Percentiles rank a stretch among this genome's conserved stretches.
phyloP scores from a whole-genome alignment of 1,140 invertebrate species.

The Mactra quadrangularis region DNA sequence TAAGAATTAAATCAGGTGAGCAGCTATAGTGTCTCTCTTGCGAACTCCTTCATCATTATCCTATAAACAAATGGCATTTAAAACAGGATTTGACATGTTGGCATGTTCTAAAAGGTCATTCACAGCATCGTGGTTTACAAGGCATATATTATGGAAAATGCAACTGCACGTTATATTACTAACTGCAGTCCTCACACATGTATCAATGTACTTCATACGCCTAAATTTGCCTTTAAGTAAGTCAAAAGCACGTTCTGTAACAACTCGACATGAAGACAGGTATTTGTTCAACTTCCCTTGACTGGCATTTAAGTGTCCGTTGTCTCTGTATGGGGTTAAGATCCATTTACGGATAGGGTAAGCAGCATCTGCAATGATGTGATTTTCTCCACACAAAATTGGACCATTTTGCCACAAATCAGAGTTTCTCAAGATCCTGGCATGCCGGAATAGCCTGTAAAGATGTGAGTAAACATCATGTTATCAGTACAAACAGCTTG shows the following conservation, averaged over 20 bases:
- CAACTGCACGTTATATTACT: no score
- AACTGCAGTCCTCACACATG: no score
- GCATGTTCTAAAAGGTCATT: no score
- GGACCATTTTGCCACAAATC: slow-evolving; percentile 6
- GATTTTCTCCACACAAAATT: slow-evolving; percentile 4
- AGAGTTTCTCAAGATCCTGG: slow-evolving; percentile 69
- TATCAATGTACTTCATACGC: no score
- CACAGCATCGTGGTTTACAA: no score
- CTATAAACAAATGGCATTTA: no score
- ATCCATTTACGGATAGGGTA: slow-evolving; percentile 77
- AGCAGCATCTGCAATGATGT: slow-evolving; percentile 80
- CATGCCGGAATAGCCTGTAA: slow-evolving; percentile 74
- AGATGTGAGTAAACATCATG: slow-evolving; percentile 68
- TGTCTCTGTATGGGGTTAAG: slow-evolving; percentile 77
- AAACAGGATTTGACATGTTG: no score
- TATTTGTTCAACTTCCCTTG: slow-evolving; percentile 23
- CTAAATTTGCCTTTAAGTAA: no score
- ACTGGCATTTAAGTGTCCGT: slow-evolving; percentile 63
- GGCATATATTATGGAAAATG: no score
- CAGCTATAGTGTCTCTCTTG: no score
- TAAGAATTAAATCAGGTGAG: no score
- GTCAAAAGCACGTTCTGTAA: slow-evolving; percentile 10
- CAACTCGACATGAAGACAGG: background rate
- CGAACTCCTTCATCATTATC: no score
- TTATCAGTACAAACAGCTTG: slow-evolving; percentile 70